phyloP scores from a whole-genome alignment of 2,797 vertebrate genomes.

The Champsocephalus esox region DNA sequence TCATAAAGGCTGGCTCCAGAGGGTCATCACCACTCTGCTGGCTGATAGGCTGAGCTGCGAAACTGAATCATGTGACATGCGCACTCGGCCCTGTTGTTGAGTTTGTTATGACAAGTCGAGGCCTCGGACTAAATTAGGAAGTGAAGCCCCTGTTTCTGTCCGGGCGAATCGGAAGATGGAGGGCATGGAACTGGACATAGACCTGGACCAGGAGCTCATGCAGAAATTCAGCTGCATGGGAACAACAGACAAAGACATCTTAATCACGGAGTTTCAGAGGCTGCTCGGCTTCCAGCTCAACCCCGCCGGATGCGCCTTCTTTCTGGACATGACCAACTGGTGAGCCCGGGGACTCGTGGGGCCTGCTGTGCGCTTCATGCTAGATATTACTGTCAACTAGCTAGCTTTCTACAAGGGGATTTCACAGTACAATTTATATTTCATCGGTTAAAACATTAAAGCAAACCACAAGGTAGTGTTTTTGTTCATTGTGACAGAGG shows the following conservation, averaged over 20 bases:
- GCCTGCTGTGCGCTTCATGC: slow-evolving; percentile 53
- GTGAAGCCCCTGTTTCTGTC: slow-evolving; percentile 62
- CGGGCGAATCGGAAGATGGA: slow-evolving; percentile 87
- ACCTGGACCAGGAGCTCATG: slow-evolving; percentile 96
- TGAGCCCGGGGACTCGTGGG: slow-evolving; percentile 84
- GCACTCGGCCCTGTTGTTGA: slow-evolving; percentile 82
- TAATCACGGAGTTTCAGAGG: slow-evolving; percentile 96
- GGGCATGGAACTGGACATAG: slow-evolving; percentile 92
- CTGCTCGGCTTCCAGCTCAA: slow-evolving; percentile 98
- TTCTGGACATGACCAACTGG: slow-evolving; percentile 99
- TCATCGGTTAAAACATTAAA: fast-evolving
- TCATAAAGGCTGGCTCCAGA: no score
- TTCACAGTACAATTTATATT: fast-evolving
- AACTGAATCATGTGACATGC: slow-evolving; percentile 78
- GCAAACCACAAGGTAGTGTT: background rate
- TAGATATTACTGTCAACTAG: background rate
- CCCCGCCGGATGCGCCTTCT: slow-evolving; percentile 97
- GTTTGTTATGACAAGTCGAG: slow-evolving; percentile 87
- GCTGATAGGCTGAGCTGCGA: slow-evolving; percentile 4
- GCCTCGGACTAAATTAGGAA: slow-evolving; percentile 87
- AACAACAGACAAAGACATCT: slow-evolving; percentile 96
- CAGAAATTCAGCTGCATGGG: slow-evolving; percentile 99
- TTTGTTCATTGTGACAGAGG: background rate
- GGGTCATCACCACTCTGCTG: no score
- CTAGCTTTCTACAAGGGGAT: background rate